Conservation (phyloP, 2,888 invertebrate genomes). For the Temnothorax rugatulus region DNA sequence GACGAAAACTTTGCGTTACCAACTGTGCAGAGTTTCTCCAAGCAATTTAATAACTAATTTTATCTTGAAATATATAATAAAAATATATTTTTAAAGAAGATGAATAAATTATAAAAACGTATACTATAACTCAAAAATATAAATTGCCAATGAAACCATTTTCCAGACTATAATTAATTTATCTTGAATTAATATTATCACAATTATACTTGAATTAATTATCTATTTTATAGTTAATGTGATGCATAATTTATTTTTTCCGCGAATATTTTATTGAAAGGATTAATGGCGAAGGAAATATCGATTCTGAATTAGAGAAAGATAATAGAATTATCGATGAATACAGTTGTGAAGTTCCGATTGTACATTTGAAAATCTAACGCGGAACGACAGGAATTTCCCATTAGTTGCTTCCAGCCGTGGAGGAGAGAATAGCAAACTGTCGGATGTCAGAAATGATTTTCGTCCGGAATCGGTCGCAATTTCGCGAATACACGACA, state of each 20-base stretch:
- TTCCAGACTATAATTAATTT: background rate
- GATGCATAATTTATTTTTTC: background rate
- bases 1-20: background rate
- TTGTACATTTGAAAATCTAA: conserved; percentile 32
- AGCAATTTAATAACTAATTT: background rate
- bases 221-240: conserved; percentile 1
- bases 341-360: conserved; percentile 26
- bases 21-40: background rate
- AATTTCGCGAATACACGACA: conserved; percentile 57
- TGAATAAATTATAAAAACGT: background rate
- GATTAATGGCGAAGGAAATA: background rate
- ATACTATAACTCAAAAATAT: background rate
- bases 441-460: conserved; percentile 52
- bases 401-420: conserved; percentile 53
- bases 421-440: conserved; percentile 60
- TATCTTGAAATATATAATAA: conserved; percentile 10
- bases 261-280: background rate
- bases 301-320: background rate
- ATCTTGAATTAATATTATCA: background rate
- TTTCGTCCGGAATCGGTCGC: conserved; percentile 63
- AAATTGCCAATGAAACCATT: background rate
- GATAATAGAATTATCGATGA: conserved; percentile 14
- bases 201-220: background rate
- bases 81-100: background rate
- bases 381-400: conserved; percentile 46